Evolutionary conservation across 2,888 invertebrate species (phyloP).

Genomic region (Spatulosminthurus flaviceps): DNA sequence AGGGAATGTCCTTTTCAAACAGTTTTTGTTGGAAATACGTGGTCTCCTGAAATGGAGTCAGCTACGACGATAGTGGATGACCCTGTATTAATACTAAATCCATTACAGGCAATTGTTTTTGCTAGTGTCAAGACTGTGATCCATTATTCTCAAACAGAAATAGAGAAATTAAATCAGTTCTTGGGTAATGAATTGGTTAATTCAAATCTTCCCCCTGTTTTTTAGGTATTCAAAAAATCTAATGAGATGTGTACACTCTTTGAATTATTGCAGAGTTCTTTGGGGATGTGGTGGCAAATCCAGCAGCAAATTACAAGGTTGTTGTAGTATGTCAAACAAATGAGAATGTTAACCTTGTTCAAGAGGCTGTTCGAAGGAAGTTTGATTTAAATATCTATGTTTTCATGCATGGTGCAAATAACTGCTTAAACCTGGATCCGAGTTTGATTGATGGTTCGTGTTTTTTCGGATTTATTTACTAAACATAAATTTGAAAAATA

Average conservation of each 20-base stretch:
- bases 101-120: slow-evolving; percentile 46
- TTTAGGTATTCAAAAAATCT: too few species aligned
- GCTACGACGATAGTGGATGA: slow-evolving; percentile 13
- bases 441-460: slow-evolving; percentile 21
- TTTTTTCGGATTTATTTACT: too few species aligned
- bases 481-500: too few species aligned
- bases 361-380: slow-evolving; percentile 25
- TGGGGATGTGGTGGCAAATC: background rate
- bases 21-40: slow-evolving; percentile 46
- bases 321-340: slow-evolving; percentile 38
- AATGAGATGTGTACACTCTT: too few species aligned
- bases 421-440: background rate
- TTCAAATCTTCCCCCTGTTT: too few species aligned
- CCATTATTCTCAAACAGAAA: slow-evolving; percentile 22
- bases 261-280: background rate
- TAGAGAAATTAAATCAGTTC: slow-evolving; percentile 18
- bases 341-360: background rate
- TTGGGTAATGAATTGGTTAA: slow-evolving; percentile 41
- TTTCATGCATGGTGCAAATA: background rate
- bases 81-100: slow-evolving; percentile 42
- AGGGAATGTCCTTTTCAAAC: slow-evolving; percentile 34
- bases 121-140: slow-evolving; percentile 40
- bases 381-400: background rate
- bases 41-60: slow-evolving; percentile 41
- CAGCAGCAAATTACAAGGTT: slow-evolving; percentile 31